phyloP scores from a whole-genome alignment of 2,113 vertebrate species.

The Forbesichthys papilliferus region DNA sequence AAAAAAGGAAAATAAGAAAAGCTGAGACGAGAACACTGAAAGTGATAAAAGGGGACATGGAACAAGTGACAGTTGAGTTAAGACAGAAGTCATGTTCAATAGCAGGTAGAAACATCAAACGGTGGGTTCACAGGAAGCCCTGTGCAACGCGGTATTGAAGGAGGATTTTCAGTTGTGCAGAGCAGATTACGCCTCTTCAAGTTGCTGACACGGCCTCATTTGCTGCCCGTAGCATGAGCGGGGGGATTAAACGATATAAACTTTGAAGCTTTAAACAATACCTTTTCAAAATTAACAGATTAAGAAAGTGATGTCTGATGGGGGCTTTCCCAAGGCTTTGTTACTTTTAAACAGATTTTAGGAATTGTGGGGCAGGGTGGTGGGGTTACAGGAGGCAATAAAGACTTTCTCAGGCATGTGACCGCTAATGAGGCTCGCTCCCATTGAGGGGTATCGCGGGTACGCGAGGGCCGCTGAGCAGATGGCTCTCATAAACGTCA shows the following conservation, averaged over 20 bases:
- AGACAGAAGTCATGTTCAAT: constrained; percentile 78
- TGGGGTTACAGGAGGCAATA: constrained; percentile 4
- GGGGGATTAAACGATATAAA: constrained; percentile 81
- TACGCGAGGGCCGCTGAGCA: constrained; percentile 57
- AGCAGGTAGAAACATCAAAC: constrained; percentile 83
- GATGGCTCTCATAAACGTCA: constrained; percentile 69
- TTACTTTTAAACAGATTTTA: constrained; percentile 75
- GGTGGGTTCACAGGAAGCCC: constrained; percentile 76
- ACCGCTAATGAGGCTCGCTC: constrained; percentile 70
- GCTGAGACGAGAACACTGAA: constrained; percentile 68
- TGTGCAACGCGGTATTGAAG: constrained; percentile 75
- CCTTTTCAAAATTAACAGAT: constrained; percentile 82
- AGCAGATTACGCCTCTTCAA: constrained; percentile 77
- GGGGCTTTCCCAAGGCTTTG: constrained; percentile 78
- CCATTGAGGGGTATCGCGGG: constrained; percentile 65
- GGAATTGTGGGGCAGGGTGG: constrained; percentile 36
- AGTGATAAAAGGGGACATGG: constrained; percentile 81
- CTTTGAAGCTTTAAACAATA: constrained; percentile 84
- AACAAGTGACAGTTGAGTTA: constrained; percentile 80
- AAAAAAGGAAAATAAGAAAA: constrained; percentile 42
- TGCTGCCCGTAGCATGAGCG: constrained; percentile 74
- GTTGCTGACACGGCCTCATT: constrained; percentile 77
- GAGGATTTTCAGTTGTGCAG: constrained; percentile 79
- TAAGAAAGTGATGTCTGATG: constrained; percentile 77
- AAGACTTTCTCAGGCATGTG: constrained; percentile 74